These are phyloP conservation scores for Cassiopea xamachana DNA, from an alignment of 30 jellyfish, hydroid and myxozoan species.

Conservation along the genomic window DNA sequence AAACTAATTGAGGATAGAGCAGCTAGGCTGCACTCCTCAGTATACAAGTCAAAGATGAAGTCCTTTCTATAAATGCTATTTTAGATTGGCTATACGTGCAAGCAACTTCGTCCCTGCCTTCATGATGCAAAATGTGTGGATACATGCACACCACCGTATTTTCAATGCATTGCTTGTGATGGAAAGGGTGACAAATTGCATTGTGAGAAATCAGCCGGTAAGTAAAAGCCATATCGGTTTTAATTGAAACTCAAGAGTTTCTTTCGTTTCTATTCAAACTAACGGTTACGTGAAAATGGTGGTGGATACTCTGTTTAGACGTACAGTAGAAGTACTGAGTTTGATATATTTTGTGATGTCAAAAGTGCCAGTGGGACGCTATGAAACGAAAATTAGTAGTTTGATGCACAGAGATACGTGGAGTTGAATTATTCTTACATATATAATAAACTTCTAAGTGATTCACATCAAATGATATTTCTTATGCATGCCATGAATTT, in stretches of 20 bases:
- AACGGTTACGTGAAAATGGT: background rate
- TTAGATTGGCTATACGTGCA: slow-evolving; percentile 7
- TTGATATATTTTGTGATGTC: background rate
- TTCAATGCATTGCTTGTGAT: slow-evolving; percentile 19
- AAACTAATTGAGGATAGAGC: background rate
- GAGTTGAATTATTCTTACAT: too few relatives aligned
- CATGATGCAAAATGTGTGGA: background rate
- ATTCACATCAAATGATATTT: too few relatives aligned
- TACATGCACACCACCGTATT: slow-evolving; percentile 16
- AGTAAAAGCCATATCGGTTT: background rate
- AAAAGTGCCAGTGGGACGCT: background rate
- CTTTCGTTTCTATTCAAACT: background rate
- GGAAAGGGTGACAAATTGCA: background rate
- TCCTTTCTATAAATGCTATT: background rate
- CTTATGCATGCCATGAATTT: too few relatives aligned
- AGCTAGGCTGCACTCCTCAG: too few relatives aligned
- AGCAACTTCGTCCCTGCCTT: background rate
- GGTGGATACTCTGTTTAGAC: background rate
- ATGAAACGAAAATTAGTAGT: background rate
- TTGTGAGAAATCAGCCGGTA: slow-evolving; percentile 9
- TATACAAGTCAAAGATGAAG: too few relatives aligned
- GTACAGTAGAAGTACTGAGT: background rate
- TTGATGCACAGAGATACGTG: too few relatives aligned
- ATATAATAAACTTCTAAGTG: too few relatives aligned
- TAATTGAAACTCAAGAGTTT: background rate